Evolutionary conservation across 92 coral and sea anemone genomes (phyloP).

Genomic region (Porites divaricata): DNA sequence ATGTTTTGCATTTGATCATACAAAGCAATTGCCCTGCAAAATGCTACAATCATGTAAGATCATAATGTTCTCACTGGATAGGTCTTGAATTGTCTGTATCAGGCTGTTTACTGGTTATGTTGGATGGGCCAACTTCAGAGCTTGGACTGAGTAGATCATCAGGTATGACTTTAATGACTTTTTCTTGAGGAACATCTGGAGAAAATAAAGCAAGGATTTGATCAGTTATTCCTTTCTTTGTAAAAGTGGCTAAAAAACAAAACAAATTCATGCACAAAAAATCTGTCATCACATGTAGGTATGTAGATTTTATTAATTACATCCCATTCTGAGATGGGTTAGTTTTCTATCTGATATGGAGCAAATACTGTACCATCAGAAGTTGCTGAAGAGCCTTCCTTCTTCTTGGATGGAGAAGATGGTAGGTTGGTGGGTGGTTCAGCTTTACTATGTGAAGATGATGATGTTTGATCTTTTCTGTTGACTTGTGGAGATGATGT

Average conservation of each 20-base stretch:
- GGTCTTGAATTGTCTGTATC: conserved; percentile 18
- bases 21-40: too few relatives aligned
- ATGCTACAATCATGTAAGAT: not conserved
- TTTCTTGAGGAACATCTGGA: conserved; percentile 73
- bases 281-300: too few relatives aligned
- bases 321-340: too few relatives aligned
- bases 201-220: not conserved
- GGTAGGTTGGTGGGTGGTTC: conserved; percentile 23
- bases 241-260: too few relatives aligned
- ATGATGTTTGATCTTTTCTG: conserved; percentile 19
- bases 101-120: not conserved
- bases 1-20: too few relatives aligned
- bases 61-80: conserved; percentile 1
- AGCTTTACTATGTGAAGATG: conserved; percentile 22
- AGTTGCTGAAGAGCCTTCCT: conserved; percentile 9
- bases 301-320: too few relatives aligned
- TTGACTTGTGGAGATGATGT: conserved; percentile 53
- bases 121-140: conserved; percentile 34
- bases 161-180: conserved; percentile 78
- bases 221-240: too few relatives aligned
- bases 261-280: too few relatives aligned
- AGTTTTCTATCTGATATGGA: too few relatives aligned
- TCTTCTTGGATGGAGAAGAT: conserved; percentile 42
- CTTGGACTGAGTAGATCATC: conserved; percentile 79
- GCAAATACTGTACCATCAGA: conserved; percentile 8